Percentiles rank a stretch among this genome's conserved stretches.
Evolutionary conservation across 2,797 vertebrate species (phyloP).

Genomic region (Phoebastria nigripes): DNA sequence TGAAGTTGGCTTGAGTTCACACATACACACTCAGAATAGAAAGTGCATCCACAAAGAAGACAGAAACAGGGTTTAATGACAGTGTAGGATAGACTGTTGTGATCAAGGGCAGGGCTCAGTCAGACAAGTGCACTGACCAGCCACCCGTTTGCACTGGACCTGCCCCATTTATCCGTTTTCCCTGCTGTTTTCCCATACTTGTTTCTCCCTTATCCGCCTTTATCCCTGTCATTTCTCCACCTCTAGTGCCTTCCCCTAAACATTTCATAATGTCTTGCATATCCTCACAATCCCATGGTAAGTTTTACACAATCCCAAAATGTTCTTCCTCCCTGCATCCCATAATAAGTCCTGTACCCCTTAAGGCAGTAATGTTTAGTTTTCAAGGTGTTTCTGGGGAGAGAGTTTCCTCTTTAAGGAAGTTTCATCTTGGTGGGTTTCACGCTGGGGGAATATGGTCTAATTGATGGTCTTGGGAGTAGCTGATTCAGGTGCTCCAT

Average conservation of each 20-base stretch:
- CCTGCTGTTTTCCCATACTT: not conserved
- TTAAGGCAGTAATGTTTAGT: not conserved
- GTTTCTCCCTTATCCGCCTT: not conserved
- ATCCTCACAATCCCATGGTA: not conserved
- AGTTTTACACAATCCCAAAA: not conserved
- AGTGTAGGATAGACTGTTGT: rapidly evolving
- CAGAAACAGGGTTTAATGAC: not conserved
- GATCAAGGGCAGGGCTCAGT: not conserved
- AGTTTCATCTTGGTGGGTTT: not conserved
- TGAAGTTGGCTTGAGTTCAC: not conserved
- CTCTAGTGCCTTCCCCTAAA: not conserved
- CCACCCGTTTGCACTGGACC: not conserved
- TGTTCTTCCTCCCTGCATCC: not conserved
- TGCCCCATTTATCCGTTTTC: not conserved
- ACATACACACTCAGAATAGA: not conserved
- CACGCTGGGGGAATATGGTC: not conserved
- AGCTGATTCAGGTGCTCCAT: not conserved
- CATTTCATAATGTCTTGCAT: not conserved
- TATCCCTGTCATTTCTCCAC: not conserved
- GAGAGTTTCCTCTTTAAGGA: not conserved
- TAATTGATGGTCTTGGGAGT: not conserved
- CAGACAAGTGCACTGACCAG: not conserved
- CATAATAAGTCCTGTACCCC: not conserved
- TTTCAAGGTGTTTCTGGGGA: not conserved
- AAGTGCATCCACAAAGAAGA: not conserved